Evolutionary conservation across 2,113 vertebrate species (phyloP).

Genomic region (Psittacara wagleri): DNA sequence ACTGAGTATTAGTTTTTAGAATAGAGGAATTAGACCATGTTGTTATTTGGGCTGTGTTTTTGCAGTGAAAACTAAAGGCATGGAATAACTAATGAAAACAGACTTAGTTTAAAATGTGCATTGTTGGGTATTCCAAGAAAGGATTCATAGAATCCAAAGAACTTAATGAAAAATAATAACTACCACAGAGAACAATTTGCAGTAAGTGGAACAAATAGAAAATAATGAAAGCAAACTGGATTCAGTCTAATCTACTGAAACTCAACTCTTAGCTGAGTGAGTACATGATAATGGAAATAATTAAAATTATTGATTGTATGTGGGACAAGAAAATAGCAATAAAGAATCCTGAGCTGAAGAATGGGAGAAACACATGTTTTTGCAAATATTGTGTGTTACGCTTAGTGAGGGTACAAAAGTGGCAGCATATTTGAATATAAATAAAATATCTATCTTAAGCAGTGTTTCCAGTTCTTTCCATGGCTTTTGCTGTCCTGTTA

Average conservation of each 20-base stretch:
- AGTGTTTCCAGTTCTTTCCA: not conserved
- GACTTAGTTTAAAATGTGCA: not conserved
- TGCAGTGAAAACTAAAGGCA: not conserved
- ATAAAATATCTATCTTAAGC: conserved; percentile 1
- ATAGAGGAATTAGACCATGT: not conserved
- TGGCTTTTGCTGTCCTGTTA: not conserved
- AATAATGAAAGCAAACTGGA: conserved; percentile 46
- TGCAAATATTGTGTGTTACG: conserved; percentile 6
- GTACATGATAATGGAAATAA: conserved; percentile 56
- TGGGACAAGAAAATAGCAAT: not conserved
- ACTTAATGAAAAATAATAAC: conserved; percentile 54
- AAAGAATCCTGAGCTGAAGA: conserved; percentile 11
- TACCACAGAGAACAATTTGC: conserved; percentile 36
- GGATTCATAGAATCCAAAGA: conserved; percentile 34
- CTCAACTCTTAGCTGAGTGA: conserved; percentile 40
- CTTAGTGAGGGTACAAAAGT: conserved; percentile 10
- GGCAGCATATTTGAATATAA: conserved; percentile 25
- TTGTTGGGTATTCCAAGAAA: not conserved
- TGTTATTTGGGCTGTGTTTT: not conserved
- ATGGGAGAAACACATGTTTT: conserved; percentile 38
- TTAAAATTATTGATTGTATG: conserved; percentile 50
- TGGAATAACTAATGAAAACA: conserved; percentile 15
- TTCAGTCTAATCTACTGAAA: conserved; percentile 51
- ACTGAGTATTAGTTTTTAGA: not conserved
- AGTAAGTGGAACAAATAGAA: conserved; percentile 44